Evolutionary conservation across 2,113 vertebrate genomes (phyloP).

Genomic region (Neotoma lepida): DNA sequence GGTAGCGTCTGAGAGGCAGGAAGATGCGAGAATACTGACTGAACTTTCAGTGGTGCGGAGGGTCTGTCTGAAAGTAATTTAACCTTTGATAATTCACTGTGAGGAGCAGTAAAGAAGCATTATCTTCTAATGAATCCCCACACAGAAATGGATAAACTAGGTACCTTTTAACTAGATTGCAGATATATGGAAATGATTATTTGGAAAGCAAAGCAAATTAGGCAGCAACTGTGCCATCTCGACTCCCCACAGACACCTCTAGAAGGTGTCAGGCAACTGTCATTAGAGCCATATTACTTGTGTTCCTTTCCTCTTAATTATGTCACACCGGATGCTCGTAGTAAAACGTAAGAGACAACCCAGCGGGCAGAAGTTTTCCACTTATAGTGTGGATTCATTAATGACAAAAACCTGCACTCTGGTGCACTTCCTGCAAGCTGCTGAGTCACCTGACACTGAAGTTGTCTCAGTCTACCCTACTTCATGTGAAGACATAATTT

Average conservation of each 20-base stretch:
- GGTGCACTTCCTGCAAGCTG: not conserved
- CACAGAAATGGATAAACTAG: constrained; percentile 54
- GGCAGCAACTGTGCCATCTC: not conserved
- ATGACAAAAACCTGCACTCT: not conserved
- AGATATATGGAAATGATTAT: constrained; percentile 71
- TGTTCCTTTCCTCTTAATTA: constrained; percentile 52
- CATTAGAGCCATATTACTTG: constrained; percentile 51
- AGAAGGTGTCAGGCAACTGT: not conserved
- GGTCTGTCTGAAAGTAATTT: constrained; percentile 54
- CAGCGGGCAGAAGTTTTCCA: not conserved
- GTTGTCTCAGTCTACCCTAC: not conserved
- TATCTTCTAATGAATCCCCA: constrained; percentile 47
- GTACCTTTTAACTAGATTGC: constrained; percentile 64
- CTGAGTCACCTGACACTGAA: not conserved
- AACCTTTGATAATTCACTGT: constrained; percentile 57
- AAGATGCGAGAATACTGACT: not conserved
- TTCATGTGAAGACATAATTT: not conserved
- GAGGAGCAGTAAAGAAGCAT: constrained; percentile 41
- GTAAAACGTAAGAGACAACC: not conserved
- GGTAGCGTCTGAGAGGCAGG: not conserved
- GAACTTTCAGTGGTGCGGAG: not conserved
- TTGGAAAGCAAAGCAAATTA: constrained; percentile 78
- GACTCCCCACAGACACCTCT: constrained; percentile 41
- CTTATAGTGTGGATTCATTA: not conserved
- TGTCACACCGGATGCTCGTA: not conserved